Conservation (phyloP, 37 sponge, comb jelly and placozoan genomes). For the Corticium candelabrum region DNA sequence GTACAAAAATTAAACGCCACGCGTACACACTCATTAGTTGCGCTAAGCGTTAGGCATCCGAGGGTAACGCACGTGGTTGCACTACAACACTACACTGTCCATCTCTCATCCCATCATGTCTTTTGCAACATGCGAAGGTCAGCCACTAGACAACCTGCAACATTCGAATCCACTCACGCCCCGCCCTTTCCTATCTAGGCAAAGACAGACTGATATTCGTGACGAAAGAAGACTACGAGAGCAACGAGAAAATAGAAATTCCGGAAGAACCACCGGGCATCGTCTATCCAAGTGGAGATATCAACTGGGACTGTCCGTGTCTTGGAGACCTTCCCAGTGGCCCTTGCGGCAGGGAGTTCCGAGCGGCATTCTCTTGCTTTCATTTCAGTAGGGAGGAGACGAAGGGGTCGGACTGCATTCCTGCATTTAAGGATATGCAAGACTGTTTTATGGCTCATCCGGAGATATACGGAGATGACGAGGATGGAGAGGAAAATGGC, state of each 20-base stretch:
- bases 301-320: constrained; percentile 96
- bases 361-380: constrained; percentile 74
- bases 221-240: constrained; percentile 65
- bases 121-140: not conserved
- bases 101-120: too few species aligned
- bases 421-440: constrained; percentile 57
- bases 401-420: constrained; percentile 72
- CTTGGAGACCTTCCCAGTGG: constrained; percentile 72
- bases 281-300: constrained; percentile 72
- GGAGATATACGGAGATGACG: constrained; percentile 37
- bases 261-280: constrained; percentile 51
- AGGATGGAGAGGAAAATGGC: constrained; percentile 17
- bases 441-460: too few species aligned
- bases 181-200: constrained; percentile 23
- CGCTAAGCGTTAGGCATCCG: too few species aligned
- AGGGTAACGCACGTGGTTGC: too few species aligned
- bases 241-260: constrained; percentile 30
- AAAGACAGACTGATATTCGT: constrained; percentile 64
- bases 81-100: too few species aligned
- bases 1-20: too few species aligned
- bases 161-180: not conserved
- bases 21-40: too few species aligned
- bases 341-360: constrained; percentile 79
- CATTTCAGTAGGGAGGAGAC: constrained; percentile 51
- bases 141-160: not conserved